A percentile compares a stretch with the other conserved stretches of the same genome.
These are phyloP conservation scores for Bombus confusus DNA, from an alignment of 1,140 invertebrate species.

Conservation along the genomic window DNA sequence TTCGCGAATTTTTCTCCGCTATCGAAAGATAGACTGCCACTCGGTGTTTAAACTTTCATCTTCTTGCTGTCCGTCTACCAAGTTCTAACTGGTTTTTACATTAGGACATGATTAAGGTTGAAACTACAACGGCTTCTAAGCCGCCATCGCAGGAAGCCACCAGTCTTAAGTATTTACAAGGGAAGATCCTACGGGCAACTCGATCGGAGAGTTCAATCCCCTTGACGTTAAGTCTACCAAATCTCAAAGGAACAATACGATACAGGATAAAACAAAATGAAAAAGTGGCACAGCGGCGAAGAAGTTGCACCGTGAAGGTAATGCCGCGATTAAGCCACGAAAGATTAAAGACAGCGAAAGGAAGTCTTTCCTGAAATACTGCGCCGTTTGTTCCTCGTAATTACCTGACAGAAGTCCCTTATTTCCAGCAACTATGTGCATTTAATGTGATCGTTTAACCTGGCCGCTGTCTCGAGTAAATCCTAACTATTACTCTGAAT, in stretches of 20 bases:
- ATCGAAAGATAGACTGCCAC: background rate
- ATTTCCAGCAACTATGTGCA: slow-evolving; percentile 38
- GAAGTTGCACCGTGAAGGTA: background rate
- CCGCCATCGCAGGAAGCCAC: slow-evolving; percentile 40
- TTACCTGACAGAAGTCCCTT: slow-evolving; percentile 54
- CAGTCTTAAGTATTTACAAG: slow-evolving; percentile 52
- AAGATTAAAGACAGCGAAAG: slow-evolving; percentile 37
- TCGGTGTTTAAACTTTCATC: background rate
- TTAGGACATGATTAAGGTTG: slow-evolving; percentile 2
- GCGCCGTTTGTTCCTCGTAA: slow-evolving; percentile 51
- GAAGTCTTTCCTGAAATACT: slow-evolving; percentile 31
- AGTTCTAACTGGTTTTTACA: background rate
- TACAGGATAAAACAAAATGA: background rate
- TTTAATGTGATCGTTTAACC: slow-evolving; percentile 58
- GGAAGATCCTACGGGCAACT: slow-evolving; percentile 15
- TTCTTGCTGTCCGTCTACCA: background rate
- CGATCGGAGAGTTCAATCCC: slow-evolving; percentile 38
- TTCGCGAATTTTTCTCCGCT: background rate
- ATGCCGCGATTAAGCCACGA: background rate
- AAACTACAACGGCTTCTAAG: slow-evolving; percentile 40
- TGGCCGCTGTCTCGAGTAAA: slow-evolving; percentile 57
- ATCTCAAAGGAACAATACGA: slow-evolving; percentile 20
- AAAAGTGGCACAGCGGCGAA: background rate
- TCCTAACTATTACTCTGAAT: slow-evolving; percentile 71
- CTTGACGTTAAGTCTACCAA: slow-evolving; percentile 5